These are phyloP conservation scores for Hypsopygia costalis DNA, from an alignment of 2,888 invertebrate species.

Conservation along the genomic window DNA sequence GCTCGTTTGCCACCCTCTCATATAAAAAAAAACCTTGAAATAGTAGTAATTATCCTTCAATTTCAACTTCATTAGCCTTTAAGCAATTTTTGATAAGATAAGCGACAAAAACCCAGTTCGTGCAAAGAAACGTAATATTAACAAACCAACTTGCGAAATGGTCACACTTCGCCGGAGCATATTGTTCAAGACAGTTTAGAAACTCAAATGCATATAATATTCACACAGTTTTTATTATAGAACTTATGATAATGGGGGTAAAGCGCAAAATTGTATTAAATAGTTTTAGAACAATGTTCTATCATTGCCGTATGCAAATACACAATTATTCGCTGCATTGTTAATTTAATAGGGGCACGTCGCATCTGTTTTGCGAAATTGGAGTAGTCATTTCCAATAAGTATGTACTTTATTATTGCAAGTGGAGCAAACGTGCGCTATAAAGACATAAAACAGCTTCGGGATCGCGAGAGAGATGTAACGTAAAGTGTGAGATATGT, in stretches of 20 bases:
- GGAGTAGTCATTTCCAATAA: conserved; percentile 4
- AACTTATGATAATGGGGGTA: background rate
- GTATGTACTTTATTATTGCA: background rate
- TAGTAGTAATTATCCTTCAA: too few species aligned
- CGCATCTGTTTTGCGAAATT: conserved; percentile 7
- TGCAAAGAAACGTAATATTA: conserved; percentile 9
- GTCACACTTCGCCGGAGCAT: conserved; percentile 42
- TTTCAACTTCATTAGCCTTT: conserved; percentile 4
- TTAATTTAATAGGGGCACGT: conserved; percentile 21
- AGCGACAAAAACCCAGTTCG: background rate
- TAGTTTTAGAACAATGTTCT: background rate
- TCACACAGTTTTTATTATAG: background rate
- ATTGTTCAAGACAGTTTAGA: conserved; percentile 32
- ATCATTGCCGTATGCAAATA: conserved; percentile 21
- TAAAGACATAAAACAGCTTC: background rate
- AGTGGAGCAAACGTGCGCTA: background rate
- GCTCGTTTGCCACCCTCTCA: too few species aligned
- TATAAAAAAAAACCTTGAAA: too few species aligned
- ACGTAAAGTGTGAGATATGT: background rate
- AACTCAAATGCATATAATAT: conserved; percentile 17
- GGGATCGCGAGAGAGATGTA: background rate
- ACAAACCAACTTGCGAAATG: conserved; percentile 34
- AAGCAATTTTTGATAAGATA: conserved; percentile 6
- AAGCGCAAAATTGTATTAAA: background rate
- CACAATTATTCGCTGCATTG: conserved; percentile 24